Base-by-base conservation (phyloP, 2,888 invertebrate genomes). In the Drosophila emarginata region DNA sequence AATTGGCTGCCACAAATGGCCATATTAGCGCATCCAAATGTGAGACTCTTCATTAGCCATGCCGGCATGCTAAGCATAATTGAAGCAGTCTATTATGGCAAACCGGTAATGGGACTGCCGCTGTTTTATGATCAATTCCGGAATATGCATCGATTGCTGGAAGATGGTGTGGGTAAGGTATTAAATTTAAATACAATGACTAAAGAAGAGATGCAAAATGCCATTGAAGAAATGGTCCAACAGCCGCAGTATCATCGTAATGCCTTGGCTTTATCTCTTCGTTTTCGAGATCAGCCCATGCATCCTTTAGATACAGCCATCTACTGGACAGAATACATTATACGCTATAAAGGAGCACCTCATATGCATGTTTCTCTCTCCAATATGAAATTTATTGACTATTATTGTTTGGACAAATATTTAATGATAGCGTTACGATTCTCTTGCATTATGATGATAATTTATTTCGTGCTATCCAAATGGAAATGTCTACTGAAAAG, bases 111-210 rank as follows among this genome's bases (percentile, higher is more conserved):
- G 21, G 93, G 92, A 0, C 88, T 93, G 59, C 93, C 93, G 0
- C 73, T 93, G 2, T 92, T 92, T 61, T 92, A 88, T 4, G 93
- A 93, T 80, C 93, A 93, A 81, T 89, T 91, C 45, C 76, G 91
- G 1, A 93, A 93, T 72, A 90, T 93, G 72, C 89, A 85, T 1
- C 87, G 89, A 4, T 90, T 93, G 89, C 2, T 57, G 5, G 54
- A 28, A 4, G 61, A 65, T n/a, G 80, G 68, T 5, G 61, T 77
- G 92, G 91, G 4, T 28, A 90, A 26, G 70, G 2, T 72, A 4
- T 60, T 93, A 14, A 87, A 91, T 18, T 89, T 89, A 3, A 71
- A 83, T 2, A 77, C 83, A 1, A 39, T 93, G n/a, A 91, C 79
- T 0, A 89, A 87, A 39, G 73, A 86, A 1, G 77, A 74, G 1